Evolutionary conservation across 2,888 invertebrate genomes (phyloP), one percentile per base, ranked within the genome.

Genomic region (Lasioglossum marginatum): DNA sequence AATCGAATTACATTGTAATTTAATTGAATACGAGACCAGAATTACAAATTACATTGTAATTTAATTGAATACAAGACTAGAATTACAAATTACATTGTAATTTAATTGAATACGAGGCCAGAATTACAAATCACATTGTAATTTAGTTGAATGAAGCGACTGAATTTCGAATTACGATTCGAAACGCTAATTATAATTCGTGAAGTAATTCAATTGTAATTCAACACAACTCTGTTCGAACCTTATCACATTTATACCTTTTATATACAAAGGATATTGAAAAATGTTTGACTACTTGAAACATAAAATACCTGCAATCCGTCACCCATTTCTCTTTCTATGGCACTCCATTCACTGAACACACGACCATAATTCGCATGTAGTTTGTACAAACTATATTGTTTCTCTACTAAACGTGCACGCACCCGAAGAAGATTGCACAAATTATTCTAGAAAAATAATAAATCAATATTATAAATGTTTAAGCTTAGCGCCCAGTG

Each of bases 321-420:
- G 93, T 98, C 98, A 0, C 97, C 97, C 97, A 98, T 97, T 84
- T 97, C 97, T 90, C 97, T 97, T 93, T 98, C 98, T 77, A 97
- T 97, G 52, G 97, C 97, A 94, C 98, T 98, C 98, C 98, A 98
- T 94, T 98, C 98, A 91, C 97, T 97, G 93, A 98, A 98, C 81
- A 98, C 96, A 73, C 97, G 96, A 0, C 98, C 98, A 91, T 98
- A 98, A 95, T 97, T 97, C 0, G 97, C 97, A 93, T 98, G 98
- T 63, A 98, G 95, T 94, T 98, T 98, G 93, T 98, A 97, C 40
- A 98, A 96, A 14, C 97, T 97, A 93, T 97, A 98, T 91, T 97
- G 96, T 91, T 97, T 97, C 93, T 98, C 97, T 90, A 97, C 97
- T 91, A 98, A 96, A 93, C 97, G 96, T 74, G 97, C 97, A 85